Percentiles rank a stretch among this genome's conserved stretches.
These are phyloP conservation scores for Drosophila paracracens DNA, from an alignment of 2,888 invertebrate species.

Conservation along the genomic window DNA sequence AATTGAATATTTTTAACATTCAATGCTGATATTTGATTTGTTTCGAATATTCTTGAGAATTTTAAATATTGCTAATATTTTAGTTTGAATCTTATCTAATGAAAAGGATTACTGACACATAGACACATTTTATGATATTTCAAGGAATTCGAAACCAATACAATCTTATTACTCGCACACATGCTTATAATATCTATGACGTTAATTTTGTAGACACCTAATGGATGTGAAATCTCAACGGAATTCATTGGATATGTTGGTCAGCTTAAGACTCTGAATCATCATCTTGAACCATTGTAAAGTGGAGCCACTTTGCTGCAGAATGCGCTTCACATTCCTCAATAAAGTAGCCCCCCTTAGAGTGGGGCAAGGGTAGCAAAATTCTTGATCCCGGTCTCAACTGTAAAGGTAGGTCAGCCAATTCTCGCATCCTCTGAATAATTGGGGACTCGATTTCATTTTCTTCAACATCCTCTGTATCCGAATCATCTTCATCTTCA, in stretches of 20 bases:
- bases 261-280: slow-evolving; percentile 12
- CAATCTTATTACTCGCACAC: neutral
- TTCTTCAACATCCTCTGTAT: neutral
- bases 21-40: neutral
- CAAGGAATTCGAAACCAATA: neutral
- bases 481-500: neutral
- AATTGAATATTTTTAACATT: neutral
- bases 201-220: neutral
- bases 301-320: slow-evolving; percentile 23
- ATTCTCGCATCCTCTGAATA: slow-evolving; percentile 6
- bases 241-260: neutral
- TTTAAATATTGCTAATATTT: neutral
- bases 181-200: neutral
- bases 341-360: slow-evolving; percentile 24
- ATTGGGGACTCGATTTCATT: neutral
- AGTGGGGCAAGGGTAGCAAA: slow-evolving; percentile 40
- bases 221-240: neutral
- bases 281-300: slow-evolving; percentile 16
- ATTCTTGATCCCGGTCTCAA: slow-evolving; percentile 31
- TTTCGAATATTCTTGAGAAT: neutral
- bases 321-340: slow-evolving; percentile 10
- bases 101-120: neutral
- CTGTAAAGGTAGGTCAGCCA: slow-evolving; percentile 26
- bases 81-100: neutral
- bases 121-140: neutral